Percentiles rank a stretch among this genome's conserved stretches.
phyloP scores from a whole-genome alignment of 2,797 vertebrate genomes.

The Orestias chungarensis region DNA sequence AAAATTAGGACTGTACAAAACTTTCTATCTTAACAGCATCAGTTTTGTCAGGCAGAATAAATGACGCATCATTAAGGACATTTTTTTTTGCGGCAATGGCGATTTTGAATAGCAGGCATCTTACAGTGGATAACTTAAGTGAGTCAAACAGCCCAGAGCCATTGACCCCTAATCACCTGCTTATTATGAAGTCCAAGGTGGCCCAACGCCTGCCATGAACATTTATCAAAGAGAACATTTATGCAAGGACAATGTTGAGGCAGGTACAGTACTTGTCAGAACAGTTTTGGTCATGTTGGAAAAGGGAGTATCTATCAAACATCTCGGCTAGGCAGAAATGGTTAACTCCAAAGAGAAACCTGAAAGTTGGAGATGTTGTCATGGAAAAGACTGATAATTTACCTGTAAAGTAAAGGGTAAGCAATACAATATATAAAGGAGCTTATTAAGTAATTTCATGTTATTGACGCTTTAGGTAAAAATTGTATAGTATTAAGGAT shows the following conservation, averaged over 20 bases:
- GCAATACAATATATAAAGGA: no score
- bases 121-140: background rate
- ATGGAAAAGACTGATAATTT: no score
- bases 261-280: background rate
- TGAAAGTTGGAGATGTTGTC: no score
- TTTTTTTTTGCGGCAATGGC: constrained; percentile 6
- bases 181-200: background rate
- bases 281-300: constrained; percentile 2
- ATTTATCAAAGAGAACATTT: background rate
- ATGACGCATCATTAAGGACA: background rate
- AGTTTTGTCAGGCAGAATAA: background rate
- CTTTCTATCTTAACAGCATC: background rate
- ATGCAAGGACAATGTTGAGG: background rate
- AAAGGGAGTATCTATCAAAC: no score
- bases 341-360: no score
- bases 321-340: no score
- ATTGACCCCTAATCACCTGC: background rate
- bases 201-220: background rate
- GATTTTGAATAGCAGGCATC: background rate
- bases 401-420: no score
- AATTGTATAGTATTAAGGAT: no score
- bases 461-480: no score
- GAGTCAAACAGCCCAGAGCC: background rate
- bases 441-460: no score
- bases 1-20: constrained; percentile 22